Percentiles rank a stretch among this genome's conserved stretches.
These are phyloP conservation scores for Lipotes vexillifer DNA, from an alignment of 2,113 vertebrate species.

Conservation along the genomic window DNA sequence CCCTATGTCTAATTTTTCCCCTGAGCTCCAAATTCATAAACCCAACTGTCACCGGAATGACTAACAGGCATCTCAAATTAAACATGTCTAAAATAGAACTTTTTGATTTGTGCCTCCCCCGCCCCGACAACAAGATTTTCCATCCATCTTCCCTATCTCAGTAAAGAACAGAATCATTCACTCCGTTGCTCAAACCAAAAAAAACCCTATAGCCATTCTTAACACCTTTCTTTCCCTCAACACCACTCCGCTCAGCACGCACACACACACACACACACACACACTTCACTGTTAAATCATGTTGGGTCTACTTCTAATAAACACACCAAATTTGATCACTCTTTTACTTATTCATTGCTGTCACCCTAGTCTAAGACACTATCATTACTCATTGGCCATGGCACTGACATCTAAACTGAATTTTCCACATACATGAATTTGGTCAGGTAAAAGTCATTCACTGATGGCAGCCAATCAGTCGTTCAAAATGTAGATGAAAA, in stretches of 20 bases:
- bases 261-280: neutral
- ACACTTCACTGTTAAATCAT: neutral
- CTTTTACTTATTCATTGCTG: neutral
- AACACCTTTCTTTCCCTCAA: neutral
- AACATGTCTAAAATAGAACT: neutral
- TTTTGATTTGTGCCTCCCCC: constrained; percentile 21
- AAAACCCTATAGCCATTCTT: neutral
- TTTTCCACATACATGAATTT: neutral
- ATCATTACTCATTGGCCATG: neutral
- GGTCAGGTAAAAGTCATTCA: neutral
- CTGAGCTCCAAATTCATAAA: constrained; percentile 22
- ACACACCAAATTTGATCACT: neutral
- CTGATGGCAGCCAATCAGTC: neutral
- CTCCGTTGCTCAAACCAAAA: neutral
- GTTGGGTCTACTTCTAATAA: neutral
- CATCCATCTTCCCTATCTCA: neutral
- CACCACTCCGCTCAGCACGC: neutral
- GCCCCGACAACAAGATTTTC: neutral
- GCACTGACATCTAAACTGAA: neutral
- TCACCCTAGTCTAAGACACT: neutral
- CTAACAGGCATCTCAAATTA: constrained; percentile 11
- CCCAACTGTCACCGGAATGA: neutral
- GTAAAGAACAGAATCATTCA: neutral
- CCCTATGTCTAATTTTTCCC: neutral
- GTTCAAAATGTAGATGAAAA: neutral